Conservation (phyloP, 2,113 vertebrate species). For the Dasyurus viverrinus region DNA sequence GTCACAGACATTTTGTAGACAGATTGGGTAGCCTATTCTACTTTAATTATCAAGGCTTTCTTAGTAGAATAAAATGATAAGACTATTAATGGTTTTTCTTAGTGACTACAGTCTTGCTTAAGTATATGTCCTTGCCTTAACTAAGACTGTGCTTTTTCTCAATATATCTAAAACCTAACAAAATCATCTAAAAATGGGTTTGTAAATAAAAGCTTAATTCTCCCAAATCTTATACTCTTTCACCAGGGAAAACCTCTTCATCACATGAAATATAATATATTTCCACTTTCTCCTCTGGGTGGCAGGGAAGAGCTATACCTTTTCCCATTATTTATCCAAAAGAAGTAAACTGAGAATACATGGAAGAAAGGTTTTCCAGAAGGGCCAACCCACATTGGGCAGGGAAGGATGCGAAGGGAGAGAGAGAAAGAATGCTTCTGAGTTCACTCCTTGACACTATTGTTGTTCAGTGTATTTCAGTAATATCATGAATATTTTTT, state of each 20-base stretch:
- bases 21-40: not conserved
- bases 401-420: not conserved
- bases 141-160: not conserved
- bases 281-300: not conserved
- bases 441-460: not conserved
- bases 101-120: not conserved
- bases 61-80: not conserved
- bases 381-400: not conserved
- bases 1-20: not conserved
- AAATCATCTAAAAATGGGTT: not conserved
- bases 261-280: not conserved
- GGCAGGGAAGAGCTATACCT: not conserved
- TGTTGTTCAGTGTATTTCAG: not conserved
- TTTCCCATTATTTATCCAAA: slow-evolving; percentile 4
- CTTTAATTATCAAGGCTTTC: not conserved
- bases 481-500: not conserved
- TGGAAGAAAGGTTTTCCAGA: not conserved
- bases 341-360: not conserved
- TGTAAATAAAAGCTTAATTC: not conserved
- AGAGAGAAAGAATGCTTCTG: no score
- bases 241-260: not conserved
- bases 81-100: not conserved
- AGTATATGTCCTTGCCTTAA: not conserved
- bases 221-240: not conserved
- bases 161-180: not conserved